Conservation (phyloP, 2,113 vertebrate species). For the Pungitius pungitius region DNA sequence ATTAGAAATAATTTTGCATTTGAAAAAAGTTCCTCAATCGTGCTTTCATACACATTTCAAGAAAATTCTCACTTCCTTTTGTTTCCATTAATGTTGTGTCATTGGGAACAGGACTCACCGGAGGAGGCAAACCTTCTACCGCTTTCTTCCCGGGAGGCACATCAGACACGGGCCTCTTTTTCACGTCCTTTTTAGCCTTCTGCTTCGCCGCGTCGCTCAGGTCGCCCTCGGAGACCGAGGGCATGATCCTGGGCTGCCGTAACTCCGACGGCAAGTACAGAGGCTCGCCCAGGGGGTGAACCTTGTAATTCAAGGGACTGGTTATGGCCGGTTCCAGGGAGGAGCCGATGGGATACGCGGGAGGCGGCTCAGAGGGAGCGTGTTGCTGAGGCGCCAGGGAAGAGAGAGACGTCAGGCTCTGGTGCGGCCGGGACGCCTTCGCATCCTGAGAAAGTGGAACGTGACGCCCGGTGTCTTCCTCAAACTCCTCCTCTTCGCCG, state of each 20-base stretch:
- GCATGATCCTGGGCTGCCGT: conserved; percentile 83
- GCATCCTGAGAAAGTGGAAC: conserved; percentile 77
- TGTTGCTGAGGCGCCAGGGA: conserved; percentile 70
- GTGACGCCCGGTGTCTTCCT: conserved; percentile 80
- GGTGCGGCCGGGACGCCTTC: conserved; percentile 50
- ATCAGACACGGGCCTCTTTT: conserved; percentile 91
- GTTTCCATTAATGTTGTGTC: neutral
- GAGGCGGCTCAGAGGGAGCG: conserved; percentile 79
- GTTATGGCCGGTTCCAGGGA: conserved; percentile 69
- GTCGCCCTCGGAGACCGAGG: conserved; percentile 92
- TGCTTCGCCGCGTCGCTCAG: conserved; percentile 85
- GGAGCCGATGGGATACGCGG: conserved; percentile 82
- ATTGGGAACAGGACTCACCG: conserved; percentile 80
- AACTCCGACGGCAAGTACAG: conserved; percentile 76
- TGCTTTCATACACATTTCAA: neutral
- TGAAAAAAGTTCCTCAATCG: neutral
- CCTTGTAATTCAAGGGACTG: conserved; percentile 84
- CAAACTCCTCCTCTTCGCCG: conserved; percentile 93
- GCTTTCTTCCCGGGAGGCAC: conserved; percentile 88
- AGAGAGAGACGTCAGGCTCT: conserved; percentile 53
- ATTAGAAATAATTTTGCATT: neutral
- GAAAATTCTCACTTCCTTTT: neutral
- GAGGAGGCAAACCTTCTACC: conserved; percentile 90
- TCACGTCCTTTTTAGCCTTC: conserved; percentile 86
- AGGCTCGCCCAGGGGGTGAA: conserved; percentile 80